These are phyloP conservation scores for Nephila pilipes DNA, from an alignment of 1,140 invertebrate species.

Conservation along the genomic window DNA sequence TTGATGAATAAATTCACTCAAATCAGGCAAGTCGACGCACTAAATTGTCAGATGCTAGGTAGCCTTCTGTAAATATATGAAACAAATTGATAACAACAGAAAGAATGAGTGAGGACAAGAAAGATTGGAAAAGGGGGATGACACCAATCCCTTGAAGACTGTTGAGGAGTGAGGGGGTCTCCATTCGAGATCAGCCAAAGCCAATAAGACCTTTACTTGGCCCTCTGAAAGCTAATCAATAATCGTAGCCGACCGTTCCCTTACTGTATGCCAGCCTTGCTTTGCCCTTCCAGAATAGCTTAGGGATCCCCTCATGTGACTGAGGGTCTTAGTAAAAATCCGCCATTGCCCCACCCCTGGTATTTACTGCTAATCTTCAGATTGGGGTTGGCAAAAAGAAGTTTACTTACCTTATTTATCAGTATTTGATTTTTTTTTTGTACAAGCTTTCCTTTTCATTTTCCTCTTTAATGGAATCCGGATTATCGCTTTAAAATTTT, in stretches of 20 bases:
- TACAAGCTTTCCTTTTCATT: neutral
- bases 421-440: slow-evolving; percentile 2
- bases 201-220: slow-evolving; percentile 69
- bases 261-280: slow-evolving; percentile 62
- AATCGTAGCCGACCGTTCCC: slow-evolving; percentile 52
- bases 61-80: neutral
- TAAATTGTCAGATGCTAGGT: neutral
- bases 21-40: neutral
- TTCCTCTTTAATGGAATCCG: slow-evolving; percentile 6
- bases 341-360: slow-evolving; percentile 34
- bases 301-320: slow-evolving; percentile 59
- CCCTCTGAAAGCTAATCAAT: slow-evolving; percentile 70
- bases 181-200: slow-evolving; percentile 62
- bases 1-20: neutral
- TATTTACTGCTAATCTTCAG: slow-evolving; percentile 65
- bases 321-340: slow-evolving; percentile 66
- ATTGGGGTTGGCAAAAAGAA: slow-evolving; percentile 36
- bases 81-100: slow-evolving; percentile 36
- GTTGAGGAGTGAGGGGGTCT: slow-evolving; percentile 46
- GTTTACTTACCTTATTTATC: slow-evolving; percentile 53
- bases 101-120: slow-evolving; percentile 54
- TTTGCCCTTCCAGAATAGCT: slow-evolving; percentile 40
- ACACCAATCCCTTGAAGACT: slow-evolving; percentile 21
- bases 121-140: slow-evolving; percentile 44
- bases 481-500: slow-evolving; percentile 49